phyloP scores from a whole-genome alignment of 2,797 vertebrate species.

The Gadopsis marmoratus region DNA sequence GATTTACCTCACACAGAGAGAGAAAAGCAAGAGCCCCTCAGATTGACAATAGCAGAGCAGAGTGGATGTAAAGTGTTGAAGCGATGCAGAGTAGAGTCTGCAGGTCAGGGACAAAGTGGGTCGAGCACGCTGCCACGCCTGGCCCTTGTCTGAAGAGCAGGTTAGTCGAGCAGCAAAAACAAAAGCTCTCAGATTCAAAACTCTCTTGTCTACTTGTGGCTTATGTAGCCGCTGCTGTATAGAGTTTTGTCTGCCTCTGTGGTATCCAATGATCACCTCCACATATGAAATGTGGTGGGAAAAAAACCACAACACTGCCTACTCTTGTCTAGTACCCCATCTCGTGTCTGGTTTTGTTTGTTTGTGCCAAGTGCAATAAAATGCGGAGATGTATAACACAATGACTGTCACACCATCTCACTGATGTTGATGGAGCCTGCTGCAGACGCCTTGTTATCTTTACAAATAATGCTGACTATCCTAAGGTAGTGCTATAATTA shows the following conservation, averaged over 20 bases:
- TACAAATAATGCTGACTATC: slow-evolving; percentile 1
- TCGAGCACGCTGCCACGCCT: slow-evolving; percentile 61
- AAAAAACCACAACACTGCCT: not conserved
- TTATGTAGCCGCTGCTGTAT: slow-evolving; percentile 20
- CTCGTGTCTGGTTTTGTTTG: not conserved
- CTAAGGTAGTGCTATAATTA: slow-evolving; percentile 3
- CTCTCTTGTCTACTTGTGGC: slow-evolving; percentile 33
- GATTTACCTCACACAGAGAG: slow-evolving; percentile 51
- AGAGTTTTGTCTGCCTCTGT: slow-evolving; percentile 15
- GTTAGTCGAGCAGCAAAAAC: slow-evolving; percentile 50
- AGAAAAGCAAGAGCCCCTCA: slow-evolving; percentile 51
- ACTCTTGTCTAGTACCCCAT: not conserved
- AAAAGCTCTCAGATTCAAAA: slow-evolving; percentile 62
- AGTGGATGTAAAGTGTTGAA: slow-evolving; percentile 62
- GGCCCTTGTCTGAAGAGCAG: slow-evolving; percentile 75
- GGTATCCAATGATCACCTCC: not conserved
- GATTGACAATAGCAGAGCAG: slow-evolving; percentile 49
- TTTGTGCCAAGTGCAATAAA: slow-evolving; percentile 14
- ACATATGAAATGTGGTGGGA: not conserved
- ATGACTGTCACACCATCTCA: not conserved
- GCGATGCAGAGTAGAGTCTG: slow-evolving; percentile 57
- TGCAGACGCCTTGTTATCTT: not conserved
- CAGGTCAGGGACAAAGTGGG: slow-evolving; percentile 65
- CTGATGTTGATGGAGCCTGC: not conserved
- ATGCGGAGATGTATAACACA: not conserved